Base-by-base conservation (phyloP, 2,797 vertebrate species). In the Rhinella marina region DNA sequence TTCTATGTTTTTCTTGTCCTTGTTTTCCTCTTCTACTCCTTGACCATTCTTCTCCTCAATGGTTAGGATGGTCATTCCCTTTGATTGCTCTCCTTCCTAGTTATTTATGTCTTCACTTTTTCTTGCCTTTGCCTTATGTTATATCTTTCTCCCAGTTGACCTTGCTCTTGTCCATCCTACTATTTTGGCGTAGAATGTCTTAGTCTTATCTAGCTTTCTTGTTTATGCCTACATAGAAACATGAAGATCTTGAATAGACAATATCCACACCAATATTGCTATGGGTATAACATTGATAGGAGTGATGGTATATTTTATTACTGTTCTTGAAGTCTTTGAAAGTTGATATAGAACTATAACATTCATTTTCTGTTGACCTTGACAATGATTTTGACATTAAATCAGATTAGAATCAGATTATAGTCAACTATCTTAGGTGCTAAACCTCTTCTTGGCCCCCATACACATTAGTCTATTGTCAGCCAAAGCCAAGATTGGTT, bases 21-120 rank as follows among this genome's bases (percentile, higher is more conserved):
- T 41, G 5, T 48, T 64, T 81, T 48, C 59, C 79, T 62, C 56
- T 10, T 81, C 64, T 52, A 50, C 62, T 68, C 59, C 48, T 52
- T 17, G 17, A 17, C 48, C 17, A 19, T 70, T 70, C 41, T 29
- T 70, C 81, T 70, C 17, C 50, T 70, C 1, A 50, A 3, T 16
- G 1, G 3, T 82, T 64, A 50, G 48, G 54, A 50, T 16, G n/a
- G n/a, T 32, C 48, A 9, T 54, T 50, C 48, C 61, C 48, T 56
- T 64, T 70, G 62, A 77, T 16, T 82, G 57, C 56, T 59, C 56
- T 29, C 78, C 75, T 80, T 25, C 78, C 54, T 59, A 8, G 7
- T 32, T 19, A 61, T 80, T 41, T 19, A 29, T 41, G 25, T 29
- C 57, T 80, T 83, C 13, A 14, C 62, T 48, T 4, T 70, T 50